Base-by-base conservation (phyloP, 2,888 invertebrate genomes). In the Cordilura impudica region DNA sequence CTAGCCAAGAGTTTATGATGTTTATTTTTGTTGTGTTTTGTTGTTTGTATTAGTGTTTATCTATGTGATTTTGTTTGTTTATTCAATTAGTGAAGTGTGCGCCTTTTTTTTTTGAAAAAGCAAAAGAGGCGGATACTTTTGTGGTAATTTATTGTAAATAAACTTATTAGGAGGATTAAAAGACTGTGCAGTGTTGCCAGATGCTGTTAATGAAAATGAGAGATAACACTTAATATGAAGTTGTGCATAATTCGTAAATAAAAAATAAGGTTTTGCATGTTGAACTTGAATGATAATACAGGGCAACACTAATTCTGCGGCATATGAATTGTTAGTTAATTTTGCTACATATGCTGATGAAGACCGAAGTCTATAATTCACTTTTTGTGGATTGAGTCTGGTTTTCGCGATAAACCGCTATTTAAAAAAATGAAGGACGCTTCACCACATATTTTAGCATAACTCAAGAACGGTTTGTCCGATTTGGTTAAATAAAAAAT, bases 111-210 rank as follows among this genome's bases (percentile, higher is more conserved):
- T 21, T 19, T 4, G 47, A 29, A 8, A 43, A 14, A 39, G 14
- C 61, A 81, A 83, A 83, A 81, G 74, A 72, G 88, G 88, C 86
- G 88, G 86, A 86, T 86, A 84, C 70, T 83, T 65, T 82, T 69
- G 43, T 51, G 70, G 74, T 79, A 65, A 67, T 79, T 63, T 75
- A 72, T 60, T 47, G 58, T 51, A 81, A 77, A 75, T 74, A 63
- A 26, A 49, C 71, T 72, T 69, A 65, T 73, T 56, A 81, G n/a
- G 45, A 45, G 53, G 21, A 16, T 66, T 72, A 53, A 54, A 78
- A 78, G 73, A 60, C 31, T n/a, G 19, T 47, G 70, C 23, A 8
- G n/a, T 7, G 77, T 35, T 79, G 79, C 79, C 79, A 72, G 79
- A 79, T 63, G 19, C 43, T 23, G 10, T 26, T 26, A 26, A 26